These are phyloP conservation scores for Iphiclides podalirius DNA, from an alignment of 2,888 invertebrate genomes.

Conservation along the genomic window DNA sequence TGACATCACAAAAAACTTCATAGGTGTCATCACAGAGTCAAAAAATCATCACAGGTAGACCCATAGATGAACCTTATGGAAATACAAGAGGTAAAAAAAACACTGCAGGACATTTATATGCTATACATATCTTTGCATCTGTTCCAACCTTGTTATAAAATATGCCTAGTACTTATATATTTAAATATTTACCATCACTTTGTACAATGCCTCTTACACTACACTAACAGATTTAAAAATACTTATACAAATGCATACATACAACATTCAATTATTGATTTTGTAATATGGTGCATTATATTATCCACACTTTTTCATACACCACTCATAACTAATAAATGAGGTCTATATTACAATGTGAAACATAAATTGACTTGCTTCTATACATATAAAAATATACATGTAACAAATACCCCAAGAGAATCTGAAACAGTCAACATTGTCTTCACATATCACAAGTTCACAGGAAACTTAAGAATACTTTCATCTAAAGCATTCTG, in stretches of 20 bases:
- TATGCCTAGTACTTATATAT: slow-evolving; percentile 12
- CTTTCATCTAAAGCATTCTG: slow-evolving; percentile 9
- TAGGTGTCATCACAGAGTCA: not conserved
- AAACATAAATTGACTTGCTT: slow-evolving; percentile 8
- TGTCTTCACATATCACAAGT: slow-evolving; percentile 23
- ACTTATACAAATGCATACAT: slow-evolving; percentile 9
- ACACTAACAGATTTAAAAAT: slow-evolving; percentile 13
- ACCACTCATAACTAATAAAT: slow-evolving; percentile 1
- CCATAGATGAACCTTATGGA: not conserved
- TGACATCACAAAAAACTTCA: not conserved
- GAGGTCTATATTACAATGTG: not conserved
- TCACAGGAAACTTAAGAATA: slow-evolving; percentile 26
- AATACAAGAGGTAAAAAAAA: not conserved
- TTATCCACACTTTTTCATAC: slow-evolving; percentile 4
- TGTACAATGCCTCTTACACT: slow-evolving; percentile 21
- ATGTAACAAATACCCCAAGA: slow-evolving; percentile 7
- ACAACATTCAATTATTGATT: slow-evolving; percentile 6
- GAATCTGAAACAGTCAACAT: slow-evolving; percentile 9
- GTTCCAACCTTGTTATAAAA: slow-evolving; percentile 17
- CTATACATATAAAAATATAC: slow-evolving; percentile 14
- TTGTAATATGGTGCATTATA: slow-evolving; percentile 8
- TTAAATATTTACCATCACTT: slow-evolving; percentile 20
- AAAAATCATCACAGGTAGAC: slow-evolving; percentile 7
- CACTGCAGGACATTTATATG: not conserved
- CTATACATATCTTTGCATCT: not conserved